phyloP scores from a whole-genome alignment of 1,140 invertebrate genomes.

The Drosophila ogumai region DNA sequence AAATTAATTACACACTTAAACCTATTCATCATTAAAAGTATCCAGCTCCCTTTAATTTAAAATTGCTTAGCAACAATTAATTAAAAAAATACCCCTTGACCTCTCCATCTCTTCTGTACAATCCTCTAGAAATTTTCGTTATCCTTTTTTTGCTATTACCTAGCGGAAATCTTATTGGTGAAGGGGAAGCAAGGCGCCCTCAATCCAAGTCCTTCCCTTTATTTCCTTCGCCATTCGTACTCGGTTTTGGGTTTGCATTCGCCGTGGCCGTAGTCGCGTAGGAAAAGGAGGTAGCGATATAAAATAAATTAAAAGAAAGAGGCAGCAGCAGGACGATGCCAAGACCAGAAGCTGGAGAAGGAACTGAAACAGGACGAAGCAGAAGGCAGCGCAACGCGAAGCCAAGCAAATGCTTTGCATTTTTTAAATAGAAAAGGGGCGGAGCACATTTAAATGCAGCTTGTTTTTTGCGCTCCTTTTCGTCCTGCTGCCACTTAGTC shows the following conservation, averaged over 20 bases:
- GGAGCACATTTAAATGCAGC: slow-evolving; percentile 81
- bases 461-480: slow-evolving; percentile 28
- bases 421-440: slow-evolving; percentile 83
- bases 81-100: slow-evolving; percentile 34
- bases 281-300: slow-evolving; percentile 62
- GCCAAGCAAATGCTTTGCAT: slow-evolving; percentile 69
- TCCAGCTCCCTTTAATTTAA: neutral
- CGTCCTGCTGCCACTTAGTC: slow-evolving; percentile 44
- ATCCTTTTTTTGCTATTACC: slow-evolving; percentile 10
- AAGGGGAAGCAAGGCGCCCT: slow-evolving; percentile 49
- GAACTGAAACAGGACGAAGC: slow-evolving; percentile 11
- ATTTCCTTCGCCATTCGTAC: slow-evolving; percentile 6
- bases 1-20: neutral
- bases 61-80: slow-evolving; percentile 52
- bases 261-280: slow-evolving; percentile 27
- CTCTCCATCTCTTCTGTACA: neutral
- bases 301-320: slow-evolving; percentile 82
- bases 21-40: neutral
- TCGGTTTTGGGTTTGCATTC: slow-evolving; percentile 8
- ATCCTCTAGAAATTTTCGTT: slow-evolving; percentile 5
- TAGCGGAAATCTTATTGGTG: slow-evolving; percentile 65
- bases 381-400: slow-evolving; percentile 27
- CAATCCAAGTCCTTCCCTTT: slow-evolving; percentile 37
- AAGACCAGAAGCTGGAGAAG: slow-evolving; percentile 14
- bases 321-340: slow-evolving; percentile 49